Base-by-base conservation (phyloP, 2,797 vertebrate species). In the Rhinogobio ventralis region DNA sequence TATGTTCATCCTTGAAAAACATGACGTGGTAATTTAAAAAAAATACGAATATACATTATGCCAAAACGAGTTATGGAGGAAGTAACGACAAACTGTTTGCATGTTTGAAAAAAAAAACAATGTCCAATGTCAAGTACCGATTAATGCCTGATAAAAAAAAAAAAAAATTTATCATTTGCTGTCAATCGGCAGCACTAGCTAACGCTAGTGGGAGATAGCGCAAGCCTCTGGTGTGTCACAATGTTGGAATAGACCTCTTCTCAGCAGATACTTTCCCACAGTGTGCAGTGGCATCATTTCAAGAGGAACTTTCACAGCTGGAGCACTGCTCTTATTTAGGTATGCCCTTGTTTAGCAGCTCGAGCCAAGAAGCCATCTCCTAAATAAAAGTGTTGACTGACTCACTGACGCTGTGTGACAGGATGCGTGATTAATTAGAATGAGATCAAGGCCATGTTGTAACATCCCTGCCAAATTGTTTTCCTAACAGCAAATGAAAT, bases 341-440 rank as follows among this genome's bases (percentile, higher is more conserved):
- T 79, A 83, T 79, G 80, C 76, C 83, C 82, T 86, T 88, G 87
- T 88, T 88, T 88, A 87, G 83, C 45, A 53, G 42, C 36, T 10
- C 0, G 15, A 82, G 85, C 83, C 87, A 85, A 83, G 20, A 74
- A 85, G 51, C 75, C 66, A 82, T 88, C 85, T 86, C 62, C 62
- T 67, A 85, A 75, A 87, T 85, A 87, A 79, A 79, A 82, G 68
- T 51, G 33, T 28, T 80, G 79, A 82, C 64, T 83, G 86, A 83
- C 69, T 85, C 87, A 46, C 42, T 79, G 83, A 82, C 42, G 11
- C 85, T 81, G 71, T 82, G 72, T 87, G 88, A 88, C 88, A 86
- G 71, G 68, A 81, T 8, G 46, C 36, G 51, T 87, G 85, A 89
- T 86, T 85, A 85, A 86, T 86, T 66, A 71, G 30, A 76, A 71